Evolutionary conservation across 2,888 invertebrate genomes (phyloP).

Genomic region (Trichopria drosophilae): DNA sequence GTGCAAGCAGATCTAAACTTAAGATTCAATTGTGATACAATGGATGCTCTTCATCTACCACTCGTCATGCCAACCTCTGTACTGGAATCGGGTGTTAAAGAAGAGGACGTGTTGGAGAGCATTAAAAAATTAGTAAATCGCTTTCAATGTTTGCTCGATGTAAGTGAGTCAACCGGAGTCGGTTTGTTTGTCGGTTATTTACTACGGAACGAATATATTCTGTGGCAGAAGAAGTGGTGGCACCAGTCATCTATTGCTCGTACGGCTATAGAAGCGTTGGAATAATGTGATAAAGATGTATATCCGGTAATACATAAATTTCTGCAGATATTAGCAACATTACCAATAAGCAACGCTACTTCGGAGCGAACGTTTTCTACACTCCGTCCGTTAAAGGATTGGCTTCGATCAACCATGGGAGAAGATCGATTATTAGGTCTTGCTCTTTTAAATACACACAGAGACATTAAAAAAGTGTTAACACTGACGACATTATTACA

Average conservation of each 20-base stretch:
- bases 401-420: slow-evolving; percentile 33
- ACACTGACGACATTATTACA: slow-evolving; percentile 17
- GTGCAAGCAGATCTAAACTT: slow-evolving; percentile 4
- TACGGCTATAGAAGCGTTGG: slow-evolving; percentile 36
- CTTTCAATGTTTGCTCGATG: not conserved
- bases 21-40: not conserved
- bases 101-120: slow-evolving; percentile 26
- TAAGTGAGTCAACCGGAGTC: not conserved
- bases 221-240: not conserved
- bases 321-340: slow-evolving; percentile 27
- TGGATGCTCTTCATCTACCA: slow-evolving; percentile 3
- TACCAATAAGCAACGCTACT: slow-evolving; percentile 34
- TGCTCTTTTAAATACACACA: slow-evolving; percentile 31
- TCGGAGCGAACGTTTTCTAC: slow-evolving; percentile 36
- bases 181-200: too few species aligned
- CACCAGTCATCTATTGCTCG: slow-evolving; percentile 27
- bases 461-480: slow-evolving; percentile 24
- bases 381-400: slow-evolving; percentile 36
- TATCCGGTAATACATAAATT: slow-evolving; percentile 29
- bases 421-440: slow-evolving; percentile 35
- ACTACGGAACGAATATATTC: not conserved
- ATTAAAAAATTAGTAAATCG: slow-evolving; percentile 23
- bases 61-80: slow-evolving; percentile 5
- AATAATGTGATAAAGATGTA: slow-evolving; percentile 28
- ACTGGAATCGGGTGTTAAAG: not conserved